Conservation (phyloP, 2,113 vertebrate genomes). For the Panthera tigris region DNA sequence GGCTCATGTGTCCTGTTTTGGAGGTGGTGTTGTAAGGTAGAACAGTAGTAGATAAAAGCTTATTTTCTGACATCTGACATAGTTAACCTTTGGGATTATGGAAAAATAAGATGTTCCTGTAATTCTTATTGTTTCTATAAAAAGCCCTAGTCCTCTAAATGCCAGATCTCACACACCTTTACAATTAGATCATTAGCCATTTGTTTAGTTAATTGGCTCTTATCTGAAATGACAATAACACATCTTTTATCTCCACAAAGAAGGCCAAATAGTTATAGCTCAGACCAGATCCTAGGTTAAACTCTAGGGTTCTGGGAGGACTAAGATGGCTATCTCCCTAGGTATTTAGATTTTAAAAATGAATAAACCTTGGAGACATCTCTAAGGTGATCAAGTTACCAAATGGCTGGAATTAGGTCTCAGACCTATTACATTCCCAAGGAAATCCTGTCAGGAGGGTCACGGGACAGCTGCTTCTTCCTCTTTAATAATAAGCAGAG, state of each 20-base stretch:
- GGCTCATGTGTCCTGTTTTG: background rate
- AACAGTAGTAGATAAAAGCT: background rate
- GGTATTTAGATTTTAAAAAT: background rate
- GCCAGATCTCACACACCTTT: background rate
- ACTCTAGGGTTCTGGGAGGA: background rate
- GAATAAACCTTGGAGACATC: background rate
- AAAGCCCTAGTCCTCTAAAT: background rate
- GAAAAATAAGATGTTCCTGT: background rate
- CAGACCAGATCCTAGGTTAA: background rate
- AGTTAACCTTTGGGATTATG: background rate
- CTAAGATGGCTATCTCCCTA: background rate
- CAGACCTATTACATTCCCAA: background rate
- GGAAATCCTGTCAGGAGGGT: background rate
- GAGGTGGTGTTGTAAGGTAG: background rate
- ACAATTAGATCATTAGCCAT: background rate
- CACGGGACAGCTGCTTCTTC: background rate
- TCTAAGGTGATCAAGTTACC: background rate
- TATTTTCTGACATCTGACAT: background rate
- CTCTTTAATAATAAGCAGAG: background rate
- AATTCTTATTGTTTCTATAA: background rate
- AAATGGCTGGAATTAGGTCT: background rate
- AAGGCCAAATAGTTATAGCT: background rate
- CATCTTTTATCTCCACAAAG: background rate
- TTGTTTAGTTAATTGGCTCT: background rate
- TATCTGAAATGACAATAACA: background rate